Percentiles rank a stretch among this genome's conserved stretches.
Evolutionary conservation across 2,113 vertebrate genomes (phyloP).

Genomic region (Panthera leo): DNA sequence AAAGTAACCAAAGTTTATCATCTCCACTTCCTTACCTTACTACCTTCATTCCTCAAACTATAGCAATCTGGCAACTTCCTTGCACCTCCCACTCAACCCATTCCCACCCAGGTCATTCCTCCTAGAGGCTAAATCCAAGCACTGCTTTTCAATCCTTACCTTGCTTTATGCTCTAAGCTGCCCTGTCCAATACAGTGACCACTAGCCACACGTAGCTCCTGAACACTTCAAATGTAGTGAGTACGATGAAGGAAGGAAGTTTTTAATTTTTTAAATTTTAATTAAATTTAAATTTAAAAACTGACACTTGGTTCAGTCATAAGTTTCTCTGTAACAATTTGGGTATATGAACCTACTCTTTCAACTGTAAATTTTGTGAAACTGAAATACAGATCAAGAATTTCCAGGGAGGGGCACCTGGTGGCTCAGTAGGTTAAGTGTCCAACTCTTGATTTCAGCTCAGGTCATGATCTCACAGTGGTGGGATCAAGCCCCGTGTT

Average conservation of each 20-base stretch:
- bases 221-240: background rate
- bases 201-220: background rate
- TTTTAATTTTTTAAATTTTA: background rate
- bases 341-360: background rate
- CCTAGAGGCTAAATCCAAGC: background rate
- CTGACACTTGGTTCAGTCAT: background rate
- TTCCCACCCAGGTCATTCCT: background rate
- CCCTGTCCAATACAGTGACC: background rate
- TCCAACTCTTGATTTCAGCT: too few relatives aligned
- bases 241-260: background rate
- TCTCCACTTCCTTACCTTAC: background rate
- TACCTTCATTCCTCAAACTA: background rate
- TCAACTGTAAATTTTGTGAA: background rate
- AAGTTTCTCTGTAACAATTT: conserved; percentile 4
- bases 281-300: background rate
- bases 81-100: background rate
- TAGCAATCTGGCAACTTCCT: background rate
- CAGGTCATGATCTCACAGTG: too few relatives aligned
- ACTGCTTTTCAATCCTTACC: background rate
- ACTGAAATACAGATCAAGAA: background rate
- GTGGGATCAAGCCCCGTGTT: too few relatives aligned
- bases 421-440: too few relatives aligned
- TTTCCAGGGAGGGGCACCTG: background rate
- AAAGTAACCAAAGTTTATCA: background rate
- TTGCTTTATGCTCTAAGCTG: background rate